A percentile compares a stretch with the other conserved stretches of the same genome.
Evolutionary conservation across 2,797 vertebrate species (phyloP).

Genomic region (Schizothorax lantsangensis): DNA sequence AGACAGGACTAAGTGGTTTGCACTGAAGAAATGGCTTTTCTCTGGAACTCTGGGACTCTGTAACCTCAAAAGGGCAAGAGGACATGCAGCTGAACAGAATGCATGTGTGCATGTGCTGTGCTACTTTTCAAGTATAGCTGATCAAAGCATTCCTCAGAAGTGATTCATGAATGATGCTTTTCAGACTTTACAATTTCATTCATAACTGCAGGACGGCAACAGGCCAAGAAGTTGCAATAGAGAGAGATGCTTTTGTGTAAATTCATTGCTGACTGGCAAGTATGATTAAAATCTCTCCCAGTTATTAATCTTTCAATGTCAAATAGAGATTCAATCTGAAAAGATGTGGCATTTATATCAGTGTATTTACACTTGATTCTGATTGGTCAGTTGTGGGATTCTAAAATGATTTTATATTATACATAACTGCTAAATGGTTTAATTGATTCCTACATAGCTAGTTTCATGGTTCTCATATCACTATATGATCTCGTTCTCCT

Average conservation of each 20-base stretch:
- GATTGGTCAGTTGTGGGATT: neutral
- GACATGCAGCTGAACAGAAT: conserved; percentile 26
- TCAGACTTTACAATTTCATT: conserved; percentile 28
- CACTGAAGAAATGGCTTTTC: conserved; percentile 21
- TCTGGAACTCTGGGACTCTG: conserved; percentile 33
- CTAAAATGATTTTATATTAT: neutral
- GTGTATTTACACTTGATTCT: neutral
- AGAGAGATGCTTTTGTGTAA: neutral
- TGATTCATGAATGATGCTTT: conserved; percentile 29
- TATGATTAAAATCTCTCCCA: neutral
- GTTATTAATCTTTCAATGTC: neutral
- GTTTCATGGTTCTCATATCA: neutral
- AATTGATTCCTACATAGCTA: neutral
- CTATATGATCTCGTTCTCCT: neutral
- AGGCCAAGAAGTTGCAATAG: neutral
- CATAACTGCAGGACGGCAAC: neutral
- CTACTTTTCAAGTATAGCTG: neutral
- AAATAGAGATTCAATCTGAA: neutral
- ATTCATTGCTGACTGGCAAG: neutral
- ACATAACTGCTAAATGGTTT: neutral
- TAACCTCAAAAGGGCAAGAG: conserved; percentile 31
- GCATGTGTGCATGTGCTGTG: conserved; percentile 1
- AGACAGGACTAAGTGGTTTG: conserved; percentile 42
- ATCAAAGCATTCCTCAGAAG: conserved; percentile 15
- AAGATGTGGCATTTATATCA: neutral